These are phyloP conservation scores for Aphis gossypii DNA, from an alignment of 1,140 invertebrate genomes.

Conservation along the genomic window DNA sequence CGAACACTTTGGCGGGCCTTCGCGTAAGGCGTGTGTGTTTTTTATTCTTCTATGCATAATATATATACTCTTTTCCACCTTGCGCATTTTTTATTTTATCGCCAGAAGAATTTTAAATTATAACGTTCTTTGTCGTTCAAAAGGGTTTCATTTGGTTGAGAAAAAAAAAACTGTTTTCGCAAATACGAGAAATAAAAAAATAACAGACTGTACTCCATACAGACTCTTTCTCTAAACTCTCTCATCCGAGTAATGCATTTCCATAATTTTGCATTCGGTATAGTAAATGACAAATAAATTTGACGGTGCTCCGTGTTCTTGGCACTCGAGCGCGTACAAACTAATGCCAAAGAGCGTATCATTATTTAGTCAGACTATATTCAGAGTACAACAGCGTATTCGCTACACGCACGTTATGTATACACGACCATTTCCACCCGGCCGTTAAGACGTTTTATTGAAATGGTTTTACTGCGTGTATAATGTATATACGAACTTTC, in stretches of 20 bases:
- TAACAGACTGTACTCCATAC: neutral
- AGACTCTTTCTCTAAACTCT: constrained; percentile 22
- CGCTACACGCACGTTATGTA: neutral
- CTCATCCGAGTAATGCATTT: constrained; percentile 42
- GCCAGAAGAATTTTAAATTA: constrained; percentile 54
- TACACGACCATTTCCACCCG: neutral
- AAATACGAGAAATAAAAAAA: neutral
- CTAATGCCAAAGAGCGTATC: constrained; percentile 30
- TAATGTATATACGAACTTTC: neutral
- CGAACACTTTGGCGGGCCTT: neutral
- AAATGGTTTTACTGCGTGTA: neutral
- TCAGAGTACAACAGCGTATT: neutral
- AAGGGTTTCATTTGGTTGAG: constrained; percentile 44
- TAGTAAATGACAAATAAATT: constrained; percentile 43
- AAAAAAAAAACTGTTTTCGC: constrained; percentile 7
- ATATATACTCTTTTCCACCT: constrained; percentile 41
- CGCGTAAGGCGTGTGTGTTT: neutral
- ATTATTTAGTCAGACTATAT: neutral
- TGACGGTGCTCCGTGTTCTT: neutral
- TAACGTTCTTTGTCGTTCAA: constrained; percentile 49
- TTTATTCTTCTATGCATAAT: constrained; percentile 20
- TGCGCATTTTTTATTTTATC: constrained; percentile 27
- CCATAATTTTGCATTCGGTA: constrained; percentile 22
- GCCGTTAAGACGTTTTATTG: constrained; percentile 30
- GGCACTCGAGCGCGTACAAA: neutral